Conservation (phyloP, 2,797 vertebrate species). For the Urosaurus nigricauda region DNA sequence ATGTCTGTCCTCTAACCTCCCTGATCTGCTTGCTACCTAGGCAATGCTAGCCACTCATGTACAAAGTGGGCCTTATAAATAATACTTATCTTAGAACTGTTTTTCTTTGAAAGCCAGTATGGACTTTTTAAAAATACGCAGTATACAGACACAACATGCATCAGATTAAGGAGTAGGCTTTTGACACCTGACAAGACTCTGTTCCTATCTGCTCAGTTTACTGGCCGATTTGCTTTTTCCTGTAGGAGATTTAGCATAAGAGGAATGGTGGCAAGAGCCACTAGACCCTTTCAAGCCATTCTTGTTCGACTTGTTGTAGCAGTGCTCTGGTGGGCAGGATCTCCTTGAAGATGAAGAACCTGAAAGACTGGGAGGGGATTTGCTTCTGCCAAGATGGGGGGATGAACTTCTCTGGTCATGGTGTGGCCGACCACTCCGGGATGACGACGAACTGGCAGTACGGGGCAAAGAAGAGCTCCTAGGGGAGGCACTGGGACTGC, state of each 20-base stretch:
- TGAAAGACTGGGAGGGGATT: constrained; percentile 95
- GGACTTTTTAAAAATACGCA: constrained; percentile 78
- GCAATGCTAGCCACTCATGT: constrained; percentile 72
- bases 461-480: constrained; percentile 95
- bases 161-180: constrained; percentile 71
- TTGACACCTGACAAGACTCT: constrained; percentile 72
- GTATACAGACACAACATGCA: constrained; percentile 83
- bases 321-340: constrained; percentile 90
- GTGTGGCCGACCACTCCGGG: constrained; percentile 88
- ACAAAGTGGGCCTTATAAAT: constrained; percentile 73
- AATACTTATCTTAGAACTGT: constrained; percentile 70
- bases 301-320: constrained; percentile 89
- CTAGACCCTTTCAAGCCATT: constrained; percentile 81
- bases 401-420: constrained; percentile 87
- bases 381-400: constrained; percentile 89
- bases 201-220: constrained; percentile 97
- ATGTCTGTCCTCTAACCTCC: constrained; percentile 43
- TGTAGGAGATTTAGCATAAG: constrained; percentile 85
- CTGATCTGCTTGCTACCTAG: constrained; percentile 74
- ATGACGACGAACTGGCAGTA: constrained; percentile 95
- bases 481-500: constrained; percentile 95
- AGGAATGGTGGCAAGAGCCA: constrained; percentile 82
- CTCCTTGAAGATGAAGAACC: constrained; percentile 93
- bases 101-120: constrained; percentile 77
- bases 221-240: constrained; percentile 91